Percentiles rank a stretch among this genome's conserved stretches.
Conservation (phyloP, 1,140 invertebrate species). For the Heliconius hermathena region DNA sequence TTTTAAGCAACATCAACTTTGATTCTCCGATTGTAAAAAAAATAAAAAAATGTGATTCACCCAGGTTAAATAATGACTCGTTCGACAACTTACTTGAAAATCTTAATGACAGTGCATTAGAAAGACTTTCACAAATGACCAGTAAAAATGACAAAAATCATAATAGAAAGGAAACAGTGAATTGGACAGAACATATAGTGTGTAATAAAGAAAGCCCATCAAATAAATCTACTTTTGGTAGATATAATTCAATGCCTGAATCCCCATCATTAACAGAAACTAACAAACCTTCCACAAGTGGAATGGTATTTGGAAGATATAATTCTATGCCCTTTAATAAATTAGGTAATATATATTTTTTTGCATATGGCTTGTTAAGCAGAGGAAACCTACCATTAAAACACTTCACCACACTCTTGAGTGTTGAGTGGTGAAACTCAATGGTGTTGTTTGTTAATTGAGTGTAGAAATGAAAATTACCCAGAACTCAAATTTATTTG, state of each 20-base stretch:
- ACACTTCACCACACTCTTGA: too few relatives aligned
- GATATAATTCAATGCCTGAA: slow-evolving; percentile 77
- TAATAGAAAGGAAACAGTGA: slow-evolving; percentile 36
- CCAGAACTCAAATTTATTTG: too few relatives aligned
- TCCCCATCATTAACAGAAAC: slow-evolving; percentile 57
- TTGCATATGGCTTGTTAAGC: too few relatives aligned
- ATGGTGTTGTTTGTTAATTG: too few relatives aligned
- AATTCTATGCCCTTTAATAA: slow-evolving; percentile 75
- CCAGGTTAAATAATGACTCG: slow-evolving; percentile 72
- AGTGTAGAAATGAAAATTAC: too few relatives aligned
- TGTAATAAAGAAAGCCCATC: slow-evolving; percentile 5
- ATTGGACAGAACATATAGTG: slow-evolving; percentile 50
- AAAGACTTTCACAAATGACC: slow-evolving; percentile 69
- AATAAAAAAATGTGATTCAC: slow-evolving; percentile 59
- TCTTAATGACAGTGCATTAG: slow-evolving; percentile 78
- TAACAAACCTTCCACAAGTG: slow-evolving; percentile 65
- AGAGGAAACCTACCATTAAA: too few relatives aligned
- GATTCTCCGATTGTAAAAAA: slow-evolving; percentile 57
- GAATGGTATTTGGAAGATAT: slow-evolving; percentile 67
- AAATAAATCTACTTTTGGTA: slow-evolving; percentile 50
- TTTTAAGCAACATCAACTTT: slow-evolving; percentile 66
- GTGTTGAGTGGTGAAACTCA: too few relatives aligned
- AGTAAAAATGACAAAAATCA: slow-evolving; percentile 43
- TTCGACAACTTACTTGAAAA: slow-evolving; percentile 76
- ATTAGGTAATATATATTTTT: slow-evolving; percentile 44